Evolutionary conservation across 2,797 vertebrate species (phyloP).

Genomic region (Liparis tanakae): DNA sequence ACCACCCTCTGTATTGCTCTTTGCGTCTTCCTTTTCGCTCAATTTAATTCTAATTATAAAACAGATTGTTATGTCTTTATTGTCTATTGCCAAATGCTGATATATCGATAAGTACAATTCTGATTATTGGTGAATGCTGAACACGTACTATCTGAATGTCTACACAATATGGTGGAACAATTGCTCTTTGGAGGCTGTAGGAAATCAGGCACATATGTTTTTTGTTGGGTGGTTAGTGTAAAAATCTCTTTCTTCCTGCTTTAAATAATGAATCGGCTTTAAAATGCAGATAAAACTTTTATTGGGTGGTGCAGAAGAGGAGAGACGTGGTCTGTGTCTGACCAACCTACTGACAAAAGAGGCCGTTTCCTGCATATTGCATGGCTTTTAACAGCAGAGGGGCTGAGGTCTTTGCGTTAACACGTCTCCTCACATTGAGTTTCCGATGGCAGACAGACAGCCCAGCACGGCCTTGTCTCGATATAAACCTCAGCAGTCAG

Average conservation of each 20-base stretch:
- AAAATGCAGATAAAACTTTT: constrained; percentile 86
- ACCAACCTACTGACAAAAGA: constrained; percentile 81
- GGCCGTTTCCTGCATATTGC: constrained; percentile 83
- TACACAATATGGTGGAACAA: constrained; percentile 9
- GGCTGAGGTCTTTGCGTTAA: constrained; percentile 79
- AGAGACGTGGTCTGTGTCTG: constrained; percentile 73
- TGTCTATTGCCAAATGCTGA: neutral
- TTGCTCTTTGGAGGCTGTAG: constrained; percentile 23
- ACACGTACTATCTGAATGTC: neutral
- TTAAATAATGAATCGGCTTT: constrained; percentile 84
- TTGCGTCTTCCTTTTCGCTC: constrained; percentile 35
- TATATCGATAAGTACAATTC: constrained; percentile 10
- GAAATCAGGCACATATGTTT: constrained; percentile 68
- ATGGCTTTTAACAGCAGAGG: constrained; percentile 82
- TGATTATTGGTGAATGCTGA: neutral
- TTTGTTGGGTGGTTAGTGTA: constrained; percentile 73
- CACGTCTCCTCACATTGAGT: constrained; percentile 82
- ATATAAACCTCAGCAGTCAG: constrained; percentile 71
- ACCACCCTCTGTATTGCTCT: constrained; percentile 49
- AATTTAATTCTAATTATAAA: constrained; percentile 36
- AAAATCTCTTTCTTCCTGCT: constrained; percentile 80
- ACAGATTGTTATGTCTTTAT: constrained; percentile 1
- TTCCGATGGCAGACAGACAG: constrained; percentile 76
- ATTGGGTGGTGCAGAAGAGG: constrained; percentile 77
- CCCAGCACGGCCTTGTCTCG: constrained; percentile 70